Conservation (phyloP, 1,140 invertebrate genomes). For the Brachystomella parvula region DNA sequence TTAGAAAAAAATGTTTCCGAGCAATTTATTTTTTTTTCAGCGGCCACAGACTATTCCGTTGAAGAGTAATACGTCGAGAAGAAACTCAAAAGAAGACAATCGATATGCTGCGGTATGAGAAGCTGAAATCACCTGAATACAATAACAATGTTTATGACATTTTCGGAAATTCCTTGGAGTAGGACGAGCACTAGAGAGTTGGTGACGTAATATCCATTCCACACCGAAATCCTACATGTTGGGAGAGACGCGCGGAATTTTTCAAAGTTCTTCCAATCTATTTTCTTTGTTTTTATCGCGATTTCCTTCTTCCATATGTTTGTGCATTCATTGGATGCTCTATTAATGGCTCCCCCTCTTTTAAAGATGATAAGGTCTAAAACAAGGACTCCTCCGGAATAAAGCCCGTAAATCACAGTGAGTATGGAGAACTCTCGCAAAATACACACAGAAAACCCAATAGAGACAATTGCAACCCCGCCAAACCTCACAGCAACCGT, state of each 20-base stretch:
- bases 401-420: background rate
- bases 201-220: background rate
- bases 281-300: background rate
- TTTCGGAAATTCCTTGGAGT: background rate
- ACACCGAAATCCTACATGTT: background rate
- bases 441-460: slow-evolving; percentile 1
- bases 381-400: background rate
- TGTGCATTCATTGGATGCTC: background rate
- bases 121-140: background rate
- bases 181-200: background rate
- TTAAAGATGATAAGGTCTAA: background rate
- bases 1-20: no score
- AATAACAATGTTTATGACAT: background rate
- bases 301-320: background rate
- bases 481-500: background rate
- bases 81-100: no score
- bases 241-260: background rate
- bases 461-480: background rate
- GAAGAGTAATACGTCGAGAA: no score
- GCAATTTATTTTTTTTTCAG: background rate
- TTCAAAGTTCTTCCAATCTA: background rate
- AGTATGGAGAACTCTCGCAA: background rate
- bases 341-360: background rate
- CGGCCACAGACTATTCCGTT: background rate
- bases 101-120: background rate